A percentile compares a stretch with the other conserved stretches of the same genome.
Evolutionary conservation across 1,140 invertebrate species (phyloP).

Genomic region (Bombyx mandarina): DNA sequence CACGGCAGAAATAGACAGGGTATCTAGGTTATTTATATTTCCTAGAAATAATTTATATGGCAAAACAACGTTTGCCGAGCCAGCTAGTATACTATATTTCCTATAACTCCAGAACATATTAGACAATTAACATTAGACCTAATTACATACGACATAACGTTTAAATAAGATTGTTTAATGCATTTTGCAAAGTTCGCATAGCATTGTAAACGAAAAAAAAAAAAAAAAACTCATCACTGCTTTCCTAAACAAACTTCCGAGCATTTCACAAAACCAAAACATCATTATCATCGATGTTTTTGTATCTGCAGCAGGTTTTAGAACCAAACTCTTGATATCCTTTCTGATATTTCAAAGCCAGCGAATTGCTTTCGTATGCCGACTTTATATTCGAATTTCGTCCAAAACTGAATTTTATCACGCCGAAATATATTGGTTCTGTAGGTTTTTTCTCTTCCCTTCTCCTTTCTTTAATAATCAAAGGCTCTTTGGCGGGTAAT

Average conservation of each 20-base stretch:
- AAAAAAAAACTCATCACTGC: too few species aligned
- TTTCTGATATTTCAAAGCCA: constrained; percentile 56
- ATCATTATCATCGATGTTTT: constrained; percentile 27
- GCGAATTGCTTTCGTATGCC: constrained; percentile 37
- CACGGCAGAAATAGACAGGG: too few species aligned
- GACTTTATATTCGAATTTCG: constrained; percentile 45
- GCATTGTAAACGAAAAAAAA: too few species aligned
- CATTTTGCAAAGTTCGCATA: too few species aligned
- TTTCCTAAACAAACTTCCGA: background rate
- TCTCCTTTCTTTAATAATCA: constrained; percentile 48
- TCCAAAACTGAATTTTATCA: constrained; percentile 39
- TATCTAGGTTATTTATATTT: too few species aligned
- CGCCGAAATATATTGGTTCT: constrained; percentile 46
- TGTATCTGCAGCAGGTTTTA: constrained; percentile 27
- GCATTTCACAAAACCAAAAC: constrained; percentile 34
- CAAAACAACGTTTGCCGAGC: too few species aligned
- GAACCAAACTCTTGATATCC: constrained; percentile 38
- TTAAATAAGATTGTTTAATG: too few species aligned
- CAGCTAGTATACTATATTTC: too few species aligned
- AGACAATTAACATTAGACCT: too few species aligned
- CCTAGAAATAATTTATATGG: too few species aligned
- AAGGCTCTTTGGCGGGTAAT: constrained; percentile 44
- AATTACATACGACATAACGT: too few species aligned
- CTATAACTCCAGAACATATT: too few species aligned
- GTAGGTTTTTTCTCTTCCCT: constrained; percentile 22